Percentiles rank a stretch among this genome's conserved stretches.
phyloP scores from a whole-genome alignment of 2,888 invertebrate species.

The Drosophila emarginata region DNA sequence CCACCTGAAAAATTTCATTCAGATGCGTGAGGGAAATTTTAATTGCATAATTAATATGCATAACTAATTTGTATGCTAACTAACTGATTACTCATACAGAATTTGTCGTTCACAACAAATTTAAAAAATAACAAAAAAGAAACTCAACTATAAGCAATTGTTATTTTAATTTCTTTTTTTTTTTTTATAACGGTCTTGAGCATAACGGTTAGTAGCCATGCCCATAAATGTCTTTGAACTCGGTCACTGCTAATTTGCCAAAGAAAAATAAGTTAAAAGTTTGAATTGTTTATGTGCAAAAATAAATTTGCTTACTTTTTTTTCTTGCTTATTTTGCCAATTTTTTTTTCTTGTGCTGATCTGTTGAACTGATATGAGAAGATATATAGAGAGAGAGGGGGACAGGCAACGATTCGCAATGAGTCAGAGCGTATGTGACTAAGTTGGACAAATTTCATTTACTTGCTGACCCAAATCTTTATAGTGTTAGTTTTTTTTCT shows the following conservation, averaged over 20 bases:
- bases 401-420: background rate
- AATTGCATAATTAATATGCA: conserved; percentile 70
- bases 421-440: conserved; percentile 27
- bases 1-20: conserved; percentile 3
- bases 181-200: conserved; percentile 28
- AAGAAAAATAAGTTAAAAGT: conserved; percentile 7
- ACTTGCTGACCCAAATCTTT: conserved; percentile 1
- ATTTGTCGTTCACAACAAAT: conserved; percentile 19
- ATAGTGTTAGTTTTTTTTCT: background rate
- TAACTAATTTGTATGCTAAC: conserved; percentile 67
- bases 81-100: conserved; percentile 24
- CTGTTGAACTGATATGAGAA: conserved; percentile 45
- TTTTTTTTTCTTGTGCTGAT: conserved; percentile 44
- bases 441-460: conserved; percentile 16
- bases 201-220: conserved; percentile 53
- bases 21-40: conserved; percentile 38
- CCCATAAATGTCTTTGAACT: conserved; percentile 65
- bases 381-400: background rate
- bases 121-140: conserved; percentile 16
- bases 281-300: conserved; percentile 25
- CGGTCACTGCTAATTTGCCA: conserved; percentile 2
- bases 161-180: background rate
- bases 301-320: conserved; percentile 43
- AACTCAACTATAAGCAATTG: conserved; percentile 4
- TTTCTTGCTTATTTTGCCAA: conserved; percentile 6